A percentile compares a stretch with the other conserved stretches of the same genome.
These are phyloP conservation scores for Limnephilus rhombicus DNA, from an alignment of 2,888 invertebrate species.

Conservation along the genomic window DNA sequence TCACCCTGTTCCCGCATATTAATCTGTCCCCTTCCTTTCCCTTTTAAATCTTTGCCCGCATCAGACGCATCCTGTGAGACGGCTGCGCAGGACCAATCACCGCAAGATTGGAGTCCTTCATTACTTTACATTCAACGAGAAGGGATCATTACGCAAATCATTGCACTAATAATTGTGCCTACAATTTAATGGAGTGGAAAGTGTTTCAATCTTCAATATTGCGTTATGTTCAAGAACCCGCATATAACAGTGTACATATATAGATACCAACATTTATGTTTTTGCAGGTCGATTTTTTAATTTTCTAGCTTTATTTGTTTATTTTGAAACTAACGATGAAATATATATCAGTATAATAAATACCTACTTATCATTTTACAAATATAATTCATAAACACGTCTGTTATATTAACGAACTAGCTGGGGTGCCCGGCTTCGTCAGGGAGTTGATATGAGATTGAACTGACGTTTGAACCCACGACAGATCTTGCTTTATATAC, in stretches of 20 bases:
- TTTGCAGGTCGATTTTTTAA: too few species aligned
- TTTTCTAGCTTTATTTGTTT: too few species aligned
- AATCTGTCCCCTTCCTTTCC: slow-evolving; percentile 41
- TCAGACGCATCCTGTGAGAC: slow-evolving; percentile 56
- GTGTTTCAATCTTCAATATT: background rate
- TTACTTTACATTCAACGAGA: slow-evolving; percentile 3
- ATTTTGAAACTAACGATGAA: too few species aligned
- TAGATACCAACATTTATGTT: background rate
- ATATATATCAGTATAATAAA: too few species aligned
- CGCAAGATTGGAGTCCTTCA: slow-evolving; percentile 40
- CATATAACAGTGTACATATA: background rate
- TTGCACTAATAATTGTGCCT: background rate
- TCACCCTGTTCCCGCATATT: slow-evolving; percentile 59
- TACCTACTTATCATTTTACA: too few species aligned
- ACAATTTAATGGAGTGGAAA: slow-evolving; percentile 3
- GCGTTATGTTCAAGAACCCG: background rate
- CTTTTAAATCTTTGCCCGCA: slow-evolving; percentile 52
- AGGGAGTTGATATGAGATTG: too few species aligned
- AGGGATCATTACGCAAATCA: slow-evolving; percentile 41
- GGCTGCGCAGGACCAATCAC: slow-evolving; percentile 38
- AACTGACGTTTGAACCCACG: too few species aligned
- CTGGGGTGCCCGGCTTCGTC: too few species aligned
- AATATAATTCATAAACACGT: too few species aligned
- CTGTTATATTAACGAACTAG: too few species aligned
- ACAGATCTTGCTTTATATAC: too few species aligned